Base-by-base conservation (phyloP, 1,140 invertebrate species). In the Pomacea maculata region DNA sequence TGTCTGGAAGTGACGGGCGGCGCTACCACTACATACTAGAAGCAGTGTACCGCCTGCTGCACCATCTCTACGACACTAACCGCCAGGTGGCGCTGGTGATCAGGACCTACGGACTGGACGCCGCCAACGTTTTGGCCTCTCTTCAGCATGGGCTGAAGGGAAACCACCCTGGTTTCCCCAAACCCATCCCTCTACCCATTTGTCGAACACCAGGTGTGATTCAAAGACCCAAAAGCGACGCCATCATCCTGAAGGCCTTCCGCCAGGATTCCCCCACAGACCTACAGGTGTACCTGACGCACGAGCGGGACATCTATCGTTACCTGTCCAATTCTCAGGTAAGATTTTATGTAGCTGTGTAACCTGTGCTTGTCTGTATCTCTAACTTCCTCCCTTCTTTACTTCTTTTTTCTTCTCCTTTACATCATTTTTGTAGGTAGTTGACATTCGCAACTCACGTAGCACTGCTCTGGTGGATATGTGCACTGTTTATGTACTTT, bases 11-110 rank as follows among this genome's bases (percentile, higher is more conserved):
- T 34, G 85, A 88, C 63, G 87, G 86, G 12, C 85, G 86, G 55
- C 86, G 78, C 14, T 91, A 90, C 80, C 89, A 91, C 83, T 91
- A 91, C 80, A 86, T 91, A 52, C 82, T 91, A 7, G 89, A 89
- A 1, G 86, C 89, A 14, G 85, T 91, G 25, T 90, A 89, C 78
- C 85, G 85, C 64, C 81, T 89, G 4, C 83, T 91, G 29, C 79
- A 86, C 63, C 76, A 87, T 78, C 85, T 91, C 0, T 67, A 81
- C 14, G 82, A 87, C 57, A 78, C 82, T 1, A 75, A 84, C n/a
- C 81, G 89, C 68, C 86, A 90, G 76, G 91, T 89, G 80, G 83
- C 86, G 21, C 86, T 91, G 29, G 83, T 91, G 17, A 85, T 91
- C 45, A 83, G 90, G 73, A 91, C 90, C 2, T 90, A 89, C 75